A percentile compares a stretch with the other conserved stretches of the same genome.
phyloP scores from a whole-genome alignment of 2,113 vertebrate species.

The Phaethon lepturus region DNA sequence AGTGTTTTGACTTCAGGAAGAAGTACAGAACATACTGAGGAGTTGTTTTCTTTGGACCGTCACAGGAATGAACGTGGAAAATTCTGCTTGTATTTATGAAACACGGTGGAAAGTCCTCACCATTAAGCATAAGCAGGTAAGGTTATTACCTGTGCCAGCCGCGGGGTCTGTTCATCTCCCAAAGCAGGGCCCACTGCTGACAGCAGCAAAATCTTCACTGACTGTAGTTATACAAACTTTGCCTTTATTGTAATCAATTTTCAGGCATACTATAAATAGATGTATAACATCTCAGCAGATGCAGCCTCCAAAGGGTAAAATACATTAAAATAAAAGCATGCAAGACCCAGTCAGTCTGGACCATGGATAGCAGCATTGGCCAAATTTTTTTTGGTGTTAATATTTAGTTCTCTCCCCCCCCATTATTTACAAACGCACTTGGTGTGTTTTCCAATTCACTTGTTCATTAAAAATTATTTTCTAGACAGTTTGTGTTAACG shows the following conservation, averaged over 20 bases:
- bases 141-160: neutral
- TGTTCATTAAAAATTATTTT: neutral
- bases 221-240: neutral
- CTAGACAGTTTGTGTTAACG: neutral
- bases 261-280: neutral
- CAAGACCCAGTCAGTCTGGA: neutral
- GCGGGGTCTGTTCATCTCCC: neutral
- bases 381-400: neutral
- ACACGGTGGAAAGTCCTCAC: neutral
- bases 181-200: neutral
- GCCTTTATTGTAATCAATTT: neutral
- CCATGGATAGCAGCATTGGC: accelerated
- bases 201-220: neutral
- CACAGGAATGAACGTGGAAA: neutral
- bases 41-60: neutral
- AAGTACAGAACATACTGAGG: neutral
- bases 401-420: neutral
- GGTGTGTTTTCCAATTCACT: neutral
- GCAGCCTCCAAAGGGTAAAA: neutral
- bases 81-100: neutral
- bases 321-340: neutral
- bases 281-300: neutral
- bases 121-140: neutral
- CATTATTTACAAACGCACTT: neutral
- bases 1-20: neutral